Conservation (phyloP, 2,113 vertebrate genomes). For the Natator depressus region DNA sequence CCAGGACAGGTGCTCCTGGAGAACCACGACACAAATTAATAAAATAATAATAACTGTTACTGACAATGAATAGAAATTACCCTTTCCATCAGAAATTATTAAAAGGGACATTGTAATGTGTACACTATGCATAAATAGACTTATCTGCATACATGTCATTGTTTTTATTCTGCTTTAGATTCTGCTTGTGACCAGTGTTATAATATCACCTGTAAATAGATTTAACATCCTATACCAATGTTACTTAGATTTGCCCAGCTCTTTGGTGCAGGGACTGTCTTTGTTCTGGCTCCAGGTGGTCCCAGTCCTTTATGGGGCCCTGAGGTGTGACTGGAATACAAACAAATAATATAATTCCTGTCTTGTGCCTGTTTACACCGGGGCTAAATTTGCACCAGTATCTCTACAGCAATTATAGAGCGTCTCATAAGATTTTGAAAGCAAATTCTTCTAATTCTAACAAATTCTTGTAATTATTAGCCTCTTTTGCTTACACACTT, state of each 20-base stretch:
- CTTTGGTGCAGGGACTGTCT: neutral
- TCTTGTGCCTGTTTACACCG: neutral
- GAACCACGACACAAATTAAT: neutral
- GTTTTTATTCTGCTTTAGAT: neutral
- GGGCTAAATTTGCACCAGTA: neutral
- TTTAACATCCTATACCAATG: neutral
- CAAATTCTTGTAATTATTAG: neutral
- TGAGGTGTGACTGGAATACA: neutral
- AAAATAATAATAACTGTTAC: neutral
- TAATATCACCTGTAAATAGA: neutral
- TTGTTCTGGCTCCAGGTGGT: neutral
- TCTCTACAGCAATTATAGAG: neutral
- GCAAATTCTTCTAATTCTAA: neutral
- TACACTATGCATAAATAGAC: neutral
- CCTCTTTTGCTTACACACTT: neutral
- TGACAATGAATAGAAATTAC: neutral
- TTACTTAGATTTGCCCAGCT: neutral
- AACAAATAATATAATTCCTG: neutral
- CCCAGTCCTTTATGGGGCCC: neutral
- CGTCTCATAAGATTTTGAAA: neutral
- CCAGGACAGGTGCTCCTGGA: neutral
- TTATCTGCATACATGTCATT: neutral
- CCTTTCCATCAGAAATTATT: neutral
- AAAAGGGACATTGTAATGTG: neutral
- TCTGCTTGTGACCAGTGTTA: neutral